Evolutionary conservation across 2,888 invertebrate genomes (phyloP).

Genomic region (Ligdia adustata): DNA sequence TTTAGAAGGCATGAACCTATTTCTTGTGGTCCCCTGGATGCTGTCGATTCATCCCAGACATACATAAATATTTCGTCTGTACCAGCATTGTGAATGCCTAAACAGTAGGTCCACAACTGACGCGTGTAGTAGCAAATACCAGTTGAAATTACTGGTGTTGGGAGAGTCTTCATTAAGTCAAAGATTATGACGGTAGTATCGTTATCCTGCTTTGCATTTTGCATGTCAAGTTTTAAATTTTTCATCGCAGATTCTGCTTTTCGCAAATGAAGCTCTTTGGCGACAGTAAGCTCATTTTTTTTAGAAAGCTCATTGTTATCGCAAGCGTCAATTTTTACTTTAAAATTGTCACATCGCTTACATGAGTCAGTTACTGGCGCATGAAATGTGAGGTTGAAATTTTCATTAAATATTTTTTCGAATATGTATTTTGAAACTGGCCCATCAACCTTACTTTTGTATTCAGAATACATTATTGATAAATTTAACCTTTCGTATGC

Average conservation of each 20-base stretch:
- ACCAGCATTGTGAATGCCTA: constrained; percentile 29
- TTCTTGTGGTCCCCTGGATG: constrained; percentile 39
- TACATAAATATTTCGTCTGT: constrained; percentile 24
- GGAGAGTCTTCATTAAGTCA: constrained; percentile 35
- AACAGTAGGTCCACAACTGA: constrained; percentile 28
- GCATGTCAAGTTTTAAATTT: constrained; percentile 23
- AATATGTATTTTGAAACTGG: constrained; percentile 21
- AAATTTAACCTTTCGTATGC: constrained; percentile 5
- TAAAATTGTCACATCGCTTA: constrained; percentile 11
- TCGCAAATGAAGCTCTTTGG: constrained; percentile 4
- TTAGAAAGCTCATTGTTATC: constrained; percentile 8
- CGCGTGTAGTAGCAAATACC: constrained; percentile 37
- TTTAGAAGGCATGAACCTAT: constrained; percentile 40
- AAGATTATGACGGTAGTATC: constrained; percentile 31
- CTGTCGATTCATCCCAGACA: constrained; percentile 38
- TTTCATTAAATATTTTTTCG: constrained; percentile 21
- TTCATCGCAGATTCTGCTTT: constrained; percentile 23
- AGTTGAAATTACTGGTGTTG: constrained; percentile 28
- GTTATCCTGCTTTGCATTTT: constrained; percentile 21
- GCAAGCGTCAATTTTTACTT: constrained; percentile 10
- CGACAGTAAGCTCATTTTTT: constrained; percentile 3
- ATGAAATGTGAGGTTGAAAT: constrained; percentile 11
- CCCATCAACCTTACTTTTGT: constrained; percentile 16
- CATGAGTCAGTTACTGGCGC: constrained; percentile 11
- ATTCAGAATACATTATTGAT: constrained; percentile 20